Percentiles rank a stretch among this genome's conserved stretches.
Evolutionary conservation across 1,140 invertebrate genomes (phyloP).

Genomic region (Ceratina calcarata): DNA sequence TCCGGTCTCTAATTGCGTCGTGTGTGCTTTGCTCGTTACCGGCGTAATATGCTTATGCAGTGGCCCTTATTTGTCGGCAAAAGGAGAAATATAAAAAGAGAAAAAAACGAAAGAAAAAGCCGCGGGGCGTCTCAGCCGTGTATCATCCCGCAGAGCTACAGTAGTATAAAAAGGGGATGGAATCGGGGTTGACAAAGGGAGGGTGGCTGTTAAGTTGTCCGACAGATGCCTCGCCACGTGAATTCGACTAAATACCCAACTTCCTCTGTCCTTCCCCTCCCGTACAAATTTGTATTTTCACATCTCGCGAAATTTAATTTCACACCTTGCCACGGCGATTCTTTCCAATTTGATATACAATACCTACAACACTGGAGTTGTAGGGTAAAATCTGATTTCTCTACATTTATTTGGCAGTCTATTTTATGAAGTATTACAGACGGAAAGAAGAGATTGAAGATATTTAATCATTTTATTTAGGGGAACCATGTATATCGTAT

Average conservation of each 20-base stretch:
- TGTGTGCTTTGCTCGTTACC: slow-evolving; percentile 22
- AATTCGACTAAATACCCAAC: slow-evolving; percentile 53
- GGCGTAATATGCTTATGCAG: slow-evolving; percentile 6
- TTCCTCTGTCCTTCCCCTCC: slow-evolving; percentile 37
- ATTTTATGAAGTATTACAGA: no score
- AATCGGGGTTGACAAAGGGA: slow-evolving; percentile 31
- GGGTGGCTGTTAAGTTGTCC: slow-evolving; percentile 67
- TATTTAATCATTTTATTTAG: no score
- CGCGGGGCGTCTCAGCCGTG: slow-evolving; percentile 60
- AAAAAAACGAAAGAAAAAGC: slow-evolving; percentile 57
- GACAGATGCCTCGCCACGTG: slow-evolving; percentile 68
- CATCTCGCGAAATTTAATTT: slow-evolving; percentile 61
- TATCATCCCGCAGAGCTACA: slow-evolving; percentile 56
- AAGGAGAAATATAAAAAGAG: slow-evolving; percentile 22
- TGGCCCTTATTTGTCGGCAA: slow-evolving; percentile 41
- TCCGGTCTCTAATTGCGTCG: slow-evolving; percentile 1
- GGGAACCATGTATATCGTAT: no score
- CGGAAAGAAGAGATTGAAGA: no score
- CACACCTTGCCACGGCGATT: slow-evolving; percentile 3
- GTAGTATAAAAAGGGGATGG: slow-evolving; percentile 35
- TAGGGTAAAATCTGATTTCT: no score
- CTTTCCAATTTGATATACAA: background rate
- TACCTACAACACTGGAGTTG: slow-evolving; percentile 28
- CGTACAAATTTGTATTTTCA: slow-evolving; percentile 49
- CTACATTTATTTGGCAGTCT: no score